These are phyloP conservation scores for Podabrus alpinus DNA, from an alignment of 2,888 invertebrate genomes.

Conservation along the genomic window DNA sequence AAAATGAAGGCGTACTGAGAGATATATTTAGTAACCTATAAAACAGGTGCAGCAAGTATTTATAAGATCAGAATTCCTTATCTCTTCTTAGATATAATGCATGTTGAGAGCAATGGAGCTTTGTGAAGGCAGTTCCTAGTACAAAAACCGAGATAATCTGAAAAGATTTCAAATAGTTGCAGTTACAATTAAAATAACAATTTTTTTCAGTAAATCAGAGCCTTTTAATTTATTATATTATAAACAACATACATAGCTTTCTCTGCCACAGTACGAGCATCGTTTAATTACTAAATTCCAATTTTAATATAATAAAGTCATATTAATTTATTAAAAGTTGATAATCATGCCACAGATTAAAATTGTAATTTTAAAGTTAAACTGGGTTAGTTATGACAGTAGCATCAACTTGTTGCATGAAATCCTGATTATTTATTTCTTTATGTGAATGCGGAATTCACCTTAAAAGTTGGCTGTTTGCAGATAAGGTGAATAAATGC, in stretches of 20 bases:
- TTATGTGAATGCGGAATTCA: not conserved
- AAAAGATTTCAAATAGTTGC: not conserved
- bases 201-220: not conserved
- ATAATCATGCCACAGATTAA: not conserved
- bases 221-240: not conserved
- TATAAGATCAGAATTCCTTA: conserved; percentile 36
- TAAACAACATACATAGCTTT: not conserved
- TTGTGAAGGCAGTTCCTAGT: not conserved
- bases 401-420: not conserved
- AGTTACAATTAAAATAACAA: not conserved
- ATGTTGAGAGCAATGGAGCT: not conserved
- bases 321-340: not conserved
- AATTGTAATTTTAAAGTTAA: not conserved
- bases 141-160: not conserved
- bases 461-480: not conserved
- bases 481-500: not conserved
- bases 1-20: conserved; percentile 19
- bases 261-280: not conserved
- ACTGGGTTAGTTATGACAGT: not conserved
- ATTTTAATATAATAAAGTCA: not conserved
- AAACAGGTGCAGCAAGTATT: conserved; percentile 35
- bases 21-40: conserved; percentile 29
- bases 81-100: conserved; percentile 19
- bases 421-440: not conserved
- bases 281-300: not conserved